These are phyloP conservation scores for Hemibagrus wyckioides DNA, from an alignment of 2,113 vertebrate genomes.

Conservation along the genomic window DNA sequence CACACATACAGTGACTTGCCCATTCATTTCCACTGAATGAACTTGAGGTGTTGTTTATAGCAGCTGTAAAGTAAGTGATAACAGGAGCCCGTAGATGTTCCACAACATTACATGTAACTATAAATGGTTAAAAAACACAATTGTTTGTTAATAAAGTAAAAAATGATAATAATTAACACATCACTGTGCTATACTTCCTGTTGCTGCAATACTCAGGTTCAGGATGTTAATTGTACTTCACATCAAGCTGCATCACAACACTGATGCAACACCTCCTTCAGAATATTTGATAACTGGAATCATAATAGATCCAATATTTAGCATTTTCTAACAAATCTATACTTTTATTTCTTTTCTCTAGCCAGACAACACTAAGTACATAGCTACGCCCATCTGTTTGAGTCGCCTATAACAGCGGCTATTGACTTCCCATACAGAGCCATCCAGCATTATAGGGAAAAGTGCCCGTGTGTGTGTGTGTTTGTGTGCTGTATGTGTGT, in stretches of 20 bases:
- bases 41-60: too few species aligned
- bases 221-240: too few species aligned
- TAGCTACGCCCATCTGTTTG: neutral
- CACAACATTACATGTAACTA: neutral
- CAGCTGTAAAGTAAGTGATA: too few species aligned
- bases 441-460: neutral
- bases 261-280: neutral
- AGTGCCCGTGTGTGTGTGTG: neutral
- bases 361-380: neutral
- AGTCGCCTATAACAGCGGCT: neutral
- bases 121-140: neutral
- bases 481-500: neutral
- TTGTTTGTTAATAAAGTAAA: neutral
- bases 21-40: too few species aligned
- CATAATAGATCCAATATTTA: neutral
- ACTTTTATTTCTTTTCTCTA: slow-evolving; percentile 2
- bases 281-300: neutral
- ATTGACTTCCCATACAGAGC: neutral
- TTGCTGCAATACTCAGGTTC: too few species aligned
- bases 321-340: neutral
- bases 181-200: too few species aligned
- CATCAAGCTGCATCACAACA: neutral
- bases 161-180: too few species aligned
- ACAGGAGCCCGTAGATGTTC: neutral
- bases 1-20: too few species aligned